These are phyloP conservation scores for Epinotia nisella DNA, from an alignment of 2,888 invertebrate genomes.

Conservation along the genomic window DNA sequence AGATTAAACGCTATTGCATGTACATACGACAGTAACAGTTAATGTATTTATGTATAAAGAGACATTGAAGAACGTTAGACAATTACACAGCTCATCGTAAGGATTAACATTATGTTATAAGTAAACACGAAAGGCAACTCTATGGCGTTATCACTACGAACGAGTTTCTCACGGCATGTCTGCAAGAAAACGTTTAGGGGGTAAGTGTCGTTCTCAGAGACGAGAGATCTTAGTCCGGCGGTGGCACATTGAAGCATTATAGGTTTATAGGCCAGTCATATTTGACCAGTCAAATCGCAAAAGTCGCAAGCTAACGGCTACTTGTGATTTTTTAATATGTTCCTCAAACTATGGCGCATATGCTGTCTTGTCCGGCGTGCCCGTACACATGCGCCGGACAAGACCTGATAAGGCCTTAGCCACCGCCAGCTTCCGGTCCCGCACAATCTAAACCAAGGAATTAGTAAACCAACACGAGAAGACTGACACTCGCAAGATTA, in stretches of 20 bases:
- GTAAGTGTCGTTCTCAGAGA: not conserved
- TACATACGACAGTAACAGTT: not conserved
- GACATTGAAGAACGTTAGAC: not conserved
- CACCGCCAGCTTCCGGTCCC: too few species aligned
- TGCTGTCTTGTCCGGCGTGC: too few species aligned
- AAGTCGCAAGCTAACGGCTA: too few species aligned
- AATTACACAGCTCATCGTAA: constrained; percentile 17
- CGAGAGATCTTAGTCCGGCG: not conserved
- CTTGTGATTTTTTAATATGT: too few species aligned
- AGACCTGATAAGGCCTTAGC: too few species aligned
- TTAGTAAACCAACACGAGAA: too few species aligned
- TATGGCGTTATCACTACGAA: constrained; percentile 33
- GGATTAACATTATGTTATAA: constrained; percentile 20
- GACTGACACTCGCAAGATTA: too few species aligned
- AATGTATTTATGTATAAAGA: not conserved
- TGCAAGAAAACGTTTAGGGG: constrained; percentile 29
- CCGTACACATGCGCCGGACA: not conserved
- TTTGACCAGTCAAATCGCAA: too few species aligned
- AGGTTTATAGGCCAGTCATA: too few species aligned
- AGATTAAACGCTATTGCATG: not conserved
- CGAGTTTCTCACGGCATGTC: constrained; percentile 25
- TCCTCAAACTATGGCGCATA: too few species aligned
- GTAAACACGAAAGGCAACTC: constrained; percentile 33
- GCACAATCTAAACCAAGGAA: too few species aligned
- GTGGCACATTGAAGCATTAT: too few species aligned